Evolutionary conservation across 2,797 vertebrate species (phyloP).

Genomic region (Oreortyx pictus): DNA sequence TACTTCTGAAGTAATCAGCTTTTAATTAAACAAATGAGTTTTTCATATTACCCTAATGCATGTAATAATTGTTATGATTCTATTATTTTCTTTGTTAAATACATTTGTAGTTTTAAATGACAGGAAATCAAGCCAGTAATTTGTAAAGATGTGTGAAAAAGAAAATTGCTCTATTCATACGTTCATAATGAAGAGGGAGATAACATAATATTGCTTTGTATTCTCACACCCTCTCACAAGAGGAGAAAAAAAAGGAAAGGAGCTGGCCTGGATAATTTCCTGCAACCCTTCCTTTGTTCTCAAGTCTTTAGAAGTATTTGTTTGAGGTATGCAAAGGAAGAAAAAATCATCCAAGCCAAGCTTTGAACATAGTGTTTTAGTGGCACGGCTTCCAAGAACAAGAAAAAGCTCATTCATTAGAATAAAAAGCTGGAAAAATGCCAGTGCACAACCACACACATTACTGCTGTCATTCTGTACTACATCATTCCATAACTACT

Average conservation of each 20-base stretch:
- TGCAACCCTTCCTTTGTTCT: conserved; percentile 24
- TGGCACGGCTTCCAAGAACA: background rate
- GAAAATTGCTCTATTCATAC: conserved; percentile 63
- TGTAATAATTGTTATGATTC: conserved; percentile 69
- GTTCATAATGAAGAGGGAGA: conserved; percentile 56
- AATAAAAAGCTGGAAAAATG: background rate
- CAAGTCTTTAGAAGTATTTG: background rate
- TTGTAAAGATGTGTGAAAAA: conserved; percentile 72
- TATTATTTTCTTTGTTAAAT: conserved; percentile 63
- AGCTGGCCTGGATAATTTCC: conserved; percentile 60
- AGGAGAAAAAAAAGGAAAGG: conserved; percentile 23
- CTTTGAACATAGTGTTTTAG: background rate
- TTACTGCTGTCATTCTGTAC: accelerated
- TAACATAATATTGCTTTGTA: conserved; percentile 58
- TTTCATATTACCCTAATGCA: conserved; percentile 39
- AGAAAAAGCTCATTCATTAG: background rate
- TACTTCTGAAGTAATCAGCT: conserved; percentile 38
- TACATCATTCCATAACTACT: background rate
- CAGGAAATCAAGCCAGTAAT: conserved; percentile 69
- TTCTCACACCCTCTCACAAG: conserved; percentile 21
- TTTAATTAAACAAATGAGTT: conserved; percentile 67
- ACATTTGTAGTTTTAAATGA: conserved; percentile 69
- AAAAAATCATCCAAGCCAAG: background rate
- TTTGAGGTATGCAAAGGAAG: background rate
- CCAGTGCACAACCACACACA: background rate